Conservation (phyloP, 2,797 vertebrate genomes). For the Lepus oiostolus region DNA sequence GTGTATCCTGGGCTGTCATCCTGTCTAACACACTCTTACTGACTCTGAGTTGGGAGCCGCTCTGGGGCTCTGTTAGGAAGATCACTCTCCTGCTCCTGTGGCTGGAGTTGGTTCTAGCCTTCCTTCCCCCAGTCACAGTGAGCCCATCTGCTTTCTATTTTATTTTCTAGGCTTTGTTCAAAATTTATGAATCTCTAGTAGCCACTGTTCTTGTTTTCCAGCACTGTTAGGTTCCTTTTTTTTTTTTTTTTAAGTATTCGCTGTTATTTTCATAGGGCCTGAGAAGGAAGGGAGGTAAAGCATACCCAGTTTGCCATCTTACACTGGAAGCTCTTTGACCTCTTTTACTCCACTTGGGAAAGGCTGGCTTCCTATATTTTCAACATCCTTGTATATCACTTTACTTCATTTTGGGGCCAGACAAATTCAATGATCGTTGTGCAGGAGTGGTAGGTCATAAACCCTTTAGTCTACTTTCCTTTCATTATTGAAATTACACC, state of each 20-base stretch:
- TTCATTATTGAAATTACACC: conserved; percentile 26
- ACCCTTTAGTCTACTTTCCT: neutral
- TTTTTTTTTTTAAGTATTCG: neutral
- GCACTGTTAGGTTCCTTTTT: conserved; percentile 46
- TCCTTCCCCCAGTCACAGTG: neutral
- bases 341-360: neutral
- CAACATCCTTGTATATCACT: neutral
- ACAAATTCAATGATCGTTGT: neutral
- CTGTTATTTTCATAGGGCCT: neutral
- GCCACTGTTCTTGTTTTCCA: conserved; percentile 16
- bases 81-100: neutral
- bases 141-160: conserved; percentile 31
- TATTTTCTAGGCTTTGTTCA: conserved; percentile 45
- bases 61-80: neutral
- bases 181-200: conserved; percentile 22
- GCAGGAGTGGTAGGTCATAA: neutral
- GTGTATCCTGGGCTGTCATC: neutral
- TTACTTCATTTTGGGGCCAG: conserved; percentile 27
- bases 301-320: neutral
- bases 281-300: neutral
- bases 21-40: neutral
- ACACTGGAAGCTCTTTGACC: neutral
- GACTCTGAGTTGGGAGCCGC: neutral
- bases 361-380: neutral
- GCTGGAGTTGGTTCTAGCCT: neutral